A percentile compares a stretch with the other conserved stretches of the same genome.
These are phyloP conservation scores for Coenonympha glycerion DNA, from an alignment of 2,888 invertebrate genomes.

Conservation along the genomic window DNA sequence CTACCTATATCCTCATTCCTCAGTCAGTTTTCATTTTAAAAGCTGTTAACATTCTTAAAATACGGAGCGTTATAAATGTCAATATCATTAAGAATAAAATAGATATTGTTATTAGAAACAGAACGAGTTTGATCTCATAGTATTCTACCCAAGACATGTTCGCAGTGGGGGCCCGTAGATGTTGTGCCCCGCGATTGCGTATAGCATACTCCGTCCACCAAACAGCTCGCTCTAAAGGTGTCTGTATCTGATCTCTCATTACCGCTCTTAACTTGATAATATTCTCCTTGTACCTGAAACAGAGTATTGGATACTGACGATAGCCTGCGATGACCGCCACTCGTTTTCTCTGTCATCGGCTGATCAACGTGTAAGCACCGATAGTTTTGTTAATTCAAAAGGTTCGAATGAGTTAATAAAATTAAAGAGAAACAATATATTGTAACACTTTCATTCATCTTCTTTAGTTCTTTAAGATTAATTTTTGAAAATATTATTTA, in stretches of 20 bases:
- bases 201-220: conserved; percentile 43
- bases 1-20: background rate
- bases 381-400: too few relatives aligned
- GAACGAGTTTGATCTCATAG: conserved; percentile 33
- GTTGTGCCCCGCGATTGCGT: conserved; percentile 13
- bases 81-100: background rate
- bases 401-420: too few relatives aligned
- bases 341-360: too few relatives aligned
- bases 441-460: too few relatives aligned
- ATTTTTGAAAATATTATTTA: too few relatives aligned
- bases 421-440: too few relatives aligned
- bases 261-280: conserved; percentile 26
- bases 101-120: background rate
- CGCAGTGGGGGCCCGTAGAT: conserved; percentile 37
- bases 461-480: too few relatives aligned
- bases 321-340: too few relatives aligned
- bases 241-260: conserved; percentile 29
- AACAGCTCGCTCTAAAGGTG: conserved; percentile 35
- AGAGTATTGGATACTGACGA: too few relatives aligned
- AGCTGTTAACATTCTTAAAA: background rate
- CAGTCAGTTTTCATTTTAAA: background rate
- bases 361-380: too few relatives aligned
- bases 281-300: conserved; percentile 31
- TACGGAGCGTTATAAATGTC: background rate
- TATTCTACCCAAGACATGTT: conserved; percentile 41